Evolutionary conservation across 2,888 invertebrate species (phyloP), one percentile per base, ranked within the genome.

Genomic region (Furcula furcula): DNA sequence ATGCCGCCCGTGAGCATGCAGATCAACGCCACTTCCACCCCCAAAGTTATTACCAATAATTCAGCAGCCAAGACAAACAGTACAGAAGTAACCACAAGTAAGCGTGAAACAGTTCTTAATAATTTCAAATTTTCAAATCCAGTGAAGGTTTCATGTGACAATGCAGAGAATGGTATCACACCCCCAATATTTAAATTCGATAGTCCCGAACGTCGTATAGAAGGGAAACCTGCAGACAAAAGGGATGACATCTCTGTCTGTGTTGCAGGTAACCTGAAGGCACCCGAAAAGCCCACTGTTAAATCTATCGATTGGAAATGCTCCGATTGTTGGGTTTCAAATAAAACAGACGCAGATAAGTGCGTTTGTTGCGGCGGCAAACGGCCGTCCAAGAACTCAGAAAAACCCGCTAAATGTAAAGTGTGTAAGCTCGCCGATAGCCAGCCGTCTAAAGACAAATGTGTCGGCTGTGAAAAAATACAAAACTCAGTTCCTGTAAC

Each of bases 41-140:
- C 58, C 15, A 54, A 38, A 42, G n/a, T n/a, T n/a, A 22, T 13
- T 6, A 15, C 4, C 27, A 12, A 27, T 4, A 10, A 40, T 11
- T 15, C 30, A 16, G 10, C 25, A 25, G 41, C 29, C 16, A 19
- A 13, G 19, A 51, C 39, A 29, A 41, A 31, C 1, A 29, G 11
- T 29, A 20, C 22, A 19, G 30, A 43, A 31, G 14, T 29, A 23
- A 19, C 45, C 29, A 21, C 35, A 55, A 53, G 52, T 55, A 67
- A 61, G 46, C 44, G 40, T 23, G 59, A 55, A 33, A 54, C 40
- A 35, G 34, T 49, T 31, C 38, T 41, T 46, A 55, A 34, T 40
- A 51, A 51, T 11, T 82, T 66, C 45, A 69, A 55, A 57, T 83
- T 82, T 55, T 65, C 84, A 5, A 63, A 49, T 38, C 81, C 84